Evolutionary conservation across 2,888 invertebrate species (phyloP).

Genomic region (Campoletis raptor): DNA sequence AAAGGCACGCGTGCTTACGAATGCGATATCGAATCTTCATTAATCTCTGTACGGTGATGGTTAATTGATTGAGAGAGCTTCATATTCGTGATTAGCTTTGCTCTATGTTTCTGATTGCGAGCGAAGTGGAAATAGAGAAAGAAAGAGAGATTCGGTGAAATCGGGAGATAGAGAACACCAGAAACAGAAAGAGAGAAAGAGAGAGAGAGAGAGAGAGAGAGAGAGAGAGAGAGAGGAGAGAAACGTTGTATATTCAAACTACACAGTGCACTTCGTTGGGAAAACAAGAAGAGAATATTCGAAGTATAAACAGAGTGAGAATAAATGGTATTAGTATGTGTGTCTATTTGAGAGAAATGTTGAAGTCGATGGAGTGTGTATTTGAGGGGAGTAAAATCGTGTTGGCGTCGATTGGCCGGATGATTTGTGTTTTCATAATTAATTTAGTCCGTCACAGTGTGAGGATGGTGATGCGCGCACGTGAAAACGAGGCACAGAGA

Average conservation of each 20-base stretch:
- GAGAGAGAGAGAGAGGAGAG: not conserved
- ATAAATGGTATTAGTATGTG: conserved; percentile 14
- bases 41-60: conserved; percentile 54
- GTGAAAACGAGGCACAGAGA: conserved; percentile 41
- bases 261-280: conserved; percentile 41
- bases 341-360: conserved; percentile 24
- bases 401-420: conserved; percentile 57
- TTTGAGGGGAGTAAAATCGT: conserved; percentile 36
- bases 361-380: conserved; percentile 59
- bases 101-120: not conserved
- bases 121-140: not conserved
- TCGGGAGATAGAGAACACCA: no score
- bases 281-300: conserved; percentile 45
- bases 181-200: conserved; percentile 1
- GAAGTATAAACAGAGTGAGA: conserved; percentile 15
- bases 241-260: conserved; percentile 10
- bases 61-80: conserved; percentile 52
- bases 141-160: not conserved
- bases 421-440: conserved; percentile 71
- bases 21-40: conserved; percentile 60
- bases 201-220: not conserved
- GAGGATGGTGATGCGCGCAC: conserved; percentile 43
- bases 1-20: conserved; percentile 51
- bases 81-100: conserved; percentile 44
- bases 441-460: conserved; percentile 64